phyloP scores from a whole-genome alignment of 2,113 vertebrate genomes.

The Cyphotilapia sp. region DNA sequence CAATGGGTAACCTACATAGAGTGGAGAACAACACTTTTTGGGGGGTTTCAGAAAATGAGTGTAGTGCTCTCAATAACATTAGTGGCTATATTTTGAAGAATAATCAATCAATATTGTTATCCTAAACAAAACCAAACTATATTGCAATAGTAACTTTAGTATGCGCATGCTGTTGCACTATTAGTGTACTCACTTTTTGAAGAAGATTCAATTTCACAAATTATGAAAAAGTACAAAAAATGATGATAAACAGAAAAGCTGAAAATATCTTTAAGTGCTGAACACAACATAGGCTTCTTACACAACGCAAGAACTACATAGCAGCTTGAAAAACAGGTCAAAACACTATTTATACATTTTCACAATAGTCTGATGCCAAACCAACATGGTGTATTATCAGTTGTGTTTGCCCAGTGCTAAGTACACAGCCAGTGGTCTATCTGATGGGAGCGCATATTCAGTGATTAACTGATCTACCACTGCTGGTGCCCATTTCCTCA shows the following conservation, averaged over 20 bases:
- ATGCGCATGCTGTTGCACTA: neutral
- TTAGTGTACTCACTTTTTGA: neutral
- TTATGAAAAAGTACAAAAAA: neutral
- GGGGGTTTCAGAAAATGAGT: neutral
- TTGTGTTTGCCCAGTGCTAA: conserved; percentile 18
- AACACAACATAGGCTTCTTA: neutral
- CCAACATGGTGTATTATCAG: conserved; percentile 23
- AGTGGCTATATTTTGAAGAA: neutral
- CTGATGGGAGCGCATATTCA: conserved; percentile 58
- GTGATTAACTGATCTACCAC: conserved; percentile 71
- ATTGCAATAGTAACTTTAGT: neutral
- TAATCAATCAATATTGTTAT: neutral
- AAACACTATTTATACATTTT: conserved; percentile 8
- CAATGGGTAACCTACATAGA: conserved; percentile 43
- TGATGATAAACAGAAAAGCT: neutral
- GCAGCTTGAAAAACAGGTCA: conserved; percentile 1
- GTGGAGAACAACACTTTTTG: neutral
- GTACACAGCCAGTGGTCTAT: conserved; percentile 36
- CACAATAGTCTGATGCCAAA: conserved; percentile 6
- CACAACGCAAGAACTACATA: neutral
- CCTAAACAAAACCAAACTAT: neutral
- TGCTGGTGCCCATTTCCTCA: conserved; percentile 69
- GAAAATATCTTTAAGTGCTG: neutral
- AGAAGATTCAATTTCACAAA: neutral
- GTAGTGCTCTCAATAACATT: neutral